Base-by-base conservation (phyloP, 2,888 invertebrate species). In the Steinernema carpocapsae region DNA sequence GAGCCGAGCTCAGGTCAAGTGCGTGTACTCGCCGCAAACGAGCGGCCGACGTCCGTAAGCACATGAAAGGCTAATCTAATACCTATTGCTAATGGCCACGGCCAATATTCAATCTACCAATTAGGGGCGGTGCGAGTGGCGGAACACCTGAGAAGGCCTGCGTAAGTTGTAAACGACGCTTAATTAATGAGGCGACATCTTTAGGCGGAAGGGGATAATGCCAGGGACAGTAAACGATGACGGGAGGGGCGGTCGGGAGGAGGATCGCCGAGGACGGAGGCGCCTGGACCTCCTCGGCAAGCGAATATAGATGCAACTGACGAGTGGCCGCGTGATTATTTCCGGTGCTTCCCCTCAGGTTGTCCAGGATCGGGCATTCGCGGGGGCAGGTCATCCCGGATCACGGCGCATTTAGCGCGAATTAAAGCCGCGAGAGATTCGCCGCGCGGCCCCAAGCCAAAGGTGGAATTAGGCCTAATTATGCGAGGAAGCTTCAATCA, bases 31-130 rank as follows among this genome's bases (percentile, higher is more conserved):
- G 26, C 56, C 10, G n/a, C 51, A 43, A 43, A 7, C 43, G 10
- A 43, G 14, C 14, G 43, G 43, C 43, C 43, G 43, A 43, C 43
- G 43, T 19, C 51, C 51, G 19, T 43, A 19, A 24, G 56, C 56
- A 56, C 43, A 56, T 26, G 56, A 56, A 56, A 24, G 56, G 56
- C 56, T 56, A 56, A 56, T 56, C 56, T 24, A 56, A 56, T 56
- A 56, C 56, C 56, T 56, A 56, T 22, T 56, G 56, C 26, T 56
- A 56, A 56, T 56, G 56, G 56, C 56, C 56, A 24, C 56, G 17
- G 56, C 56, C 56, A 56, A 56, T 26, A 56, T 56, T 51, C 51
- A 19, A 12, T 51, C 51, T 19, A 51, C 19, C 56, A 56, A 56
- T 56, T 56, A 56, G 56, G 56, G 56, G n/a, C 56, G 56, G 43